These are phyloP conservation scores for Mythimna vitellina DNA, from an alignment of 2,888 invertebrate genomes.

Conservation along the genomic window DNA sequence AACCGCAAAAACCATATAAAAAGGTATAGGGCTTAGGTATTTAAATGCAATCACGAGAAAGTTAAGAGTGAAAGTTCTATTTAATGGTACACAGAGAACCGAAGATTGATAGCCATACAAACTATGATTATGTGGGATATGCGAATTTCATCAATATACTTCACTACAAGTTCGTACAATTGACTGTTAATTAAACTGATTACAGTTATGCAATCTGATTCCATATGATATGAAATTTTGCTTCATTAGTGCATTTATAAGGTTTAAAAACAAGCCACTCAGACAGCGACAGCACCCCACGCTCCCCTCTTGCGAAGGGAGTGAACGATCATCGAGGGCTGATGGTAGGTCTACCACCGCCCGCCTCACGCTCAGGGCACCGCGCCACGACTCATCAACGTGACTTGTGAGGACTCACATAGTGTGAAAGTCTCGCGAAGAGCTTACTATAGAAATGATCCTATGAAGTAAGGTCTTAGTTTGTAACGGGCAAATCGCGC, in stretches of 20 bases:
- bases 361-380: constrained; percentile 58
- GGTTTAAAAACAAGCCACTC: constrained; percentile 31
- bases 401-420: constrained; percentile 59
- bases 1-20: too few species aligned
- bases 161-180: too few species aligned
- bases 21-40: too few species aligned
- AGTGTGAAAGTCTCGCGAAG: constrained; percentile 57
- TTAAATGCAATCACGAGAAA: too few species aligned
- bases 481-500: fast-evolving
- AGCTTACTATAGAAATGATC: constrained; percentile 59
- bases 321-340: constrained; percentile 56
- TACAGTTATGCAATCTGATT: too few species aligned
- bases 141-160: too few species aligned
- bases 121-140: too few species aligned
- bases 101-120: too few species aligned
- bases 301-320: constrained; percentile 41
- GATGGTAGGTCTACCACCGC: constrained; percentile 48
- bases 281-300: constrained; percentile 45
- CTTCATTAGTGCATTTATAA: not conserved
- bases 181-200: too few species aligned
- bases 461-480: constrained; percentile 46
- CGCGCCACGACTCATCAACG: constrained; percentile 60
- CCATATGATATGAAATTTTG: too few species aligned
- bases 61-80: too few species aligned
- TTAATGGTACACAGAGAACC: too few species aligned